A percentile compares a stretch with the other conserved stretches of the same genome.
Conservation (phyloP, 1,140 invertebrate species). For the Chrysomallon squamiferum region DNA sequence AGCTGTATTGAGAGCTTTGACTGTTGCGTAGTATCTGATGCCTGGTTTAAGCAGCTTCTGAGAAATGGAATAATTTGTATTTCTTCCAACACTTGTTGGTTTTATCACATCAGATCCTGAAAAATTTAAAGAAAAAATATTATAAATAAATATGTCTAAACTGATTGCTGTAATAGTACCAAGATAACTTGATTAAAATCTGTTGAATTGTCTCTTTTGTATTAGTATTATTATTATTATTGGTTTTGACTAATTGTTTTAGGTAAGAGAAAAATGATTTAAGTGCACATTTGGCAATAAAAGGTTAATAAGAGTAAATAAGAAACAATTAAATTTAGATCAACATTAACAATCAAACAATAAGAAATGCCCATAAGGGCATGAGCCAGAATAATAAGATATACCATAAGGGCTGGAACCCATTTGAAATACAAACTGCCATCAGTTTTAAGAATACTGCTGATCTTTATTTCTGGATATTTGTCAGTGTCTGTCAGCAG, state of each 20-base stretch:
- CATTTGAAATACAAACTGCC: constrained; percentile 14
- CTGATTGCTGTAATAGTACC: background rate
- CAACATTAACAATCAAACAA: too few relatives aligned
- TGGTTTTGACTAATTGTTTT: too few relatives aligned
- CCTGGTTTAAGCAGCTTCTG: constrained; percentile 13
- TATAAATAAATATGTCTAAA: background rate
- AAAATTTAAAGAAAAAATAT: constrained; percentile 4
- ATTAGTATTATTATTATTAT: too few relatives aligned
- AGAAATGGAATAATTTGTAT: constrained; percentile 4
- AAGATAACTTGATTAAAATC: background rate
- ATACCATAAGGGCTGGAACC: constrained; percentile 26
- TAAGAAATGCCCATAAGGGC: background rate
- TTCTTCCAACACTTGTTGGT: constrained; percentile 2
- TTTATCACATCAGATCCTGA: constrained; percentile 18
- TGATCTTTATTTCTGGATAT: background rate
- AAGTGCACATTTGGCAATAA: too few relatives aligned
- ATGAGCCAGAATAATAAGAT: background rate
- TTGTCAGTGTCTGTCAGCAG: background rate
- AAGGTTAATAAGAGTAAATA: too few relatives aligned
- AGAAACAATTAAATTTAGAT: too few relatives aligned
- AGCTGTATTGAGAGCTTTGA: constrained; percentile 20
- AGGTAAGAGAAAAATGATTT: background rate
- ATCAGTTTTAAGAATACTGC: too few relatives aligned
- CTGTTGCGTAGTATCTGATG: constrained; percentile 25
- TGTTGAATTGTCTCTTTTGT: background rate